Conservation (phyloP, 2,797 vertebrate species). For the Anolis apletophallus region DNA sequence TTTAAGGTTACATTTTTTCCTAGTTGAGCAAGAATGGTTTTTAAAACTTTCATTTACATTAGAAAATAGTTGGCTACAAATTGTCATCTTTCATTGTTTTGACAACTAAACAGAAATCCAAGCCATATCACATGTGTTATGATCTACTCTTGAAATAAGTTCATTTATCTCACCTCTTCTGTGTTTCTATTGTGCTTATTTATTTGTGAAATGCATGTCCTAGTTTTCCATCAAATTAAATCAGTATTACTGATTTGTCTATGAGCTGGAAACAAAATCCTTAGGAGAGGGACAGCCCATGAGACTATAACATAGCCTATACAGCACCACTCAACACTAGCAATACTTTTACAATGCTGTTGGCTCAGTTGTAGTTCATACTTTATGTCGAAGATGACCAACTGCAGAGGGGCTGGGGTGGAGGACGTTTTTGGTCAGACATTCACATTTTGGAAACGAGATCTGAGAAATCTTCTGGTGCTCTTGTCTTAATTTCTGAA, state of each 20-base stretch:
- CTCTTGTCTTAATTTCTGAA: too few relatives aligned
- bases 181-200: background rate
- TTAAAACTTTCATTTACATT: conserved; percentile 12
- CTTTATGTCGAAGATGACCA: too few relatives aligned
- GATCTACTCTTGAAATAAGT: conserved; percentile 30
- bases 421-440: too few relatives aligned
- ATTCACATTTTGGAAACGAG: too few relatives aligned
- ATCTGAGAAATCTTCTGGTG: background rate
- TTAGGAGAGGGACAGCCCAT: background rate
- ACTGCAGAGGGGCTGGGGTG: too few relatives aligned
- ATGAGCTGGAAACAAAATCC: background rate
- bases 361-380: background rate
- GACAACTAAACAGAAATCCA: conserved; percentile 33
- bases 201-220: background rate
- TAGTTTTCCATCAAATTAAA: background rate
- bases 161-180: background rate
- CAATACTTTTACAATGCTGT: background rate
- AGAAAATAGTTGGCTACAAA: conserved; percentile 47
- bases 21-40: conserved; percentile 20
- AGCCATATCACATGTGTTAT: background rate
- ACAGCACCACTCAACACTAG: background rate
- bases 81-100: conserved; percentile 12
- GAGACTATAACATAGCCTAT: background rate
- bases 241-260: background rate
- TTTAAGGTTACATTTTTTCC: too few relatives aligned